These are phyloP conservation scores for Typhlichthys eigenmanni DNA, from an alignment of 2,797 vertebrate genomes.

Conservation along the genomic window DNA sequence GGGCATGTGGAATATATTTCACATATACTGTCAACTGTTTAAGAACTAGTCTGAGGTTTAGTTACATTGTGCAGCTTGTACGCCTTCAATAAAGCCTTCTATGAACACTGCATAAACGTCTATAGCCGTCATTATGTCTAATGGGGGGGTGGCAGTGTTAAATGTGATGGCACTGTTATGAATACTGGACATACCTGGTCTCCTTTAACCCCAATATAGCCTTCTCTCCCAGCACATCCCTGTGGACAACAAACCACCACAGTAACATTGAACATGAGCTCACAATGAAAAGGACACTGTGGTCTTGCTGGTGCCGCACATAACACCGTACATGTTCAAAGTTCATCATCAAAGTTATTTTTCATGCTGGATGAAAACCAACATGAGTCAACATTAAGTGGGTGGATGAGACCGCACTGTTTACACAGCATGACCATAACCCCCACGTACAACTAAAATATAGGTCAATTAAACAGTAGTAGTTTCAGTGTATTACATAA, in stretches of 20 bases:
- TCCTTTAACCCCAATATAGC: conserved; percentile 79
- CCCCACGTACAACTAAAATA: conserved; percentile 38
- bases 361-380: conserved; percentile 32
- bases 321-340: conserved; percentile 34
- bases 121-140: too few species aligned
- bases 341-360: conserved; percentile 51
- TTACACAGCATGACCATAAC: conserved; percentile 30
- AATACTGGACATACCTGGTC: conserved; percentile 72
- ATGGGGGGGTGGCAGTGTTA: too few species aligned
- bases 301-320: conserved; percentile 11
- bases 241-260: conserved; percentile 49
- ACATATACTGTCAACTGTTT: too few species aligned
- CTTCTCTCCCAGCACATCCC: conserved; percentile 80
- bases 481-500: conserved; percentile 26
- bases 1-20: too few species aligned
- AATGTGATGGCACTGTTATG: too few species aligned
- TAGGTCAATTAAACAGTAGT: conserved; percentile 24
- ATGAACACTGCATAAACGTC: too few species aligned
- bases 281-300: conserved; percentile 19
- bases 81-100: too few species aligned
- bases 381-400: conserved; percentile 26
- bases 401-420: conserved; percentile 29
- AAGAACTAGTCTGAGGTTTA: too few species aligned
- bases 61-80: too few species aligned
- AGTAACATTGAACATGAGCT: conserved; percentile 1